Base-by-base conservation (phyloP, 2,888 invertebrate species). In the Melanchra persicariae region DNA sequence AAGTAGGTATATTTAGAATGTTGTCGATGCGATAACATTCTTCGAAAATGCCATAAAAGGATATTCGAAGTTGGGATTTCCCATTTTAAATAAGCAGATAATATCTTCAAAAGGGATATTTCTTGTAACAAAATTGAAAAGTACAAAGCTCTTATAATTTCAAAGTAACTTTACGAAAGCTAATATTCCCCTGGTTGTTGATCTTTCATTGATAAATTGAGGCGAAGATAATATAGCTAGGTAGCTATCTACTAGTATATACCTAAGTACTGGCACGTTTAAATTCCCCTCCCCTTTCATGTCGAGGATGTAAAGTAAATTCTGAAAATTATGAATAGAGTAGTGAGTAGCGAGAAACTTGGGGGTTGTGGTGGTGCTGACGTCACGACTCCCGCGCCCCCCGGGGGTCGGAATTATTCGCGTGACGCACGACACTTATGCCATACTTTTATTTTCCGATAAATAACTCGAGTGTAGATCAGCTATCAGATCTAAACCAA, bases 401-500 rank as follows among this genome's bases (percentile, higher is more conserved):
- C 72, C 74, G 58, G 65, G 78, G 70, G 81, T 83, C 84, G 87
- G 89, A 89, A 90, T 90, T 90, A 90, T 89, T 81, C 77, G 77
- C 70, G 85, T 93, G 94, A 94, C 94, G 94, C 93, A 93, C 90
- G 81, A 72, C 84, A 82, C 79, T 88, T 87, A 88, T 87, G 86
- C 81, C 83, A 84, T 85, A 87, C 82, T 88, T 87, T 88, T 85
- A 88, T 88, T 87, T 85, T 86, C 80, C 83, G 87, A 87, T 88
- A 88, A 88, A 85, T 79, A 83, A 77, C 72, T 85, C 58, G 75
- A 85, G 81, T 83, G 79, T 72, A 77, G 80, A 85, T 85, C 81
- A 76, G 73, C 70, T 86, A 82, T 84, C 81, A 70, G 71, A 66
- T 49, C 55, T 65, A 57, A 73, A 69, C 70, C 62, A 73, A 73